Base-by-base conservation (phyloP, 2,113 vertebrate genomes). In the Rhodinocichla rosea region DNA sequence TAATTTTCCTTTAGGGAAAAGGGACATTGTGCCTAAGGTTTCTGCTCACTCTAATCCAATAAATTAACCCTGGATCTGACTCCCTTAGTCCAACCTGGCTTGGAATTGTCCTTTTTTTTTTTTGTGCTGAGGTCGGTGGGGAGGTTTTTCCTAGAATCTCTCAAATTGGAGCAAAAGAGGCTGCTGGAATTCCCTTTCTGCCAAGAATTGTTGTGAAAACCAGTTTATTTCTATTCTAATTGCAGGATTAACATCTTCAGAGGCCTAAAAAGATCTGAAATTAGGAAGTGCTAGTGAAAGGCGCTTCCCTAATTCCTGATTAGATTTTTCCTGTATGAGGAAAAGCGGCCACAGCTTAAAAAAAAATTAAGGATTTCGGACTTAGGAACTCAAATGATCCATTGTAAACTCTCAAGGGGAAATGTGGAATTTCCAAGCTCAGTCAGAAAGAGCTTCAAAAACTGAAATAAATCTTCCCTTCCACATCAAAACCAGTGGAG, bases 31-130 rank as follows among this genome's bases (percentile, higher is more conserved):
- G 42, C 5, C 10, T 15, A 10, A 53, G 37, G 5, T 52, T 77
- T 56, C 35, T 81, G 2, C 67, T 70, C 56, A 1, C 27, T 47
- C 49, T 56, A 35, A 50, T 35, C 10, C 19, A 11, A 70, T 1
- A 14, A 33, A 27, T 49, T 21, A 13, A 79, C 12, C 26, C 56
- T 79, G 65, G 24, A 39, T 56, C 27, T 5, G 4, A 23, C 22
- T 74, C 15, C 11, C 7, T 53, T 4, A 18, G 15, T 11, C 15
- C 22, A 62, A 0, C 32, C 10, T 39, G n/a, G 1, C 45, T 49
- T 10, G 45, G 75, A 82, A 5, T 40, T 50, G 4, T 77, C 23
- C 7, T 33, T 56, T 32, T 49, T 20, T 13, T 26, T 44, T 30
- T 12, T 40, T 16, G 7, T 53, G 21, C 49, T 73, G 75, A 81